Conservation (phyloP, 2,113 vertebrate genomes). For the Apteryx mantelli region DNA sequence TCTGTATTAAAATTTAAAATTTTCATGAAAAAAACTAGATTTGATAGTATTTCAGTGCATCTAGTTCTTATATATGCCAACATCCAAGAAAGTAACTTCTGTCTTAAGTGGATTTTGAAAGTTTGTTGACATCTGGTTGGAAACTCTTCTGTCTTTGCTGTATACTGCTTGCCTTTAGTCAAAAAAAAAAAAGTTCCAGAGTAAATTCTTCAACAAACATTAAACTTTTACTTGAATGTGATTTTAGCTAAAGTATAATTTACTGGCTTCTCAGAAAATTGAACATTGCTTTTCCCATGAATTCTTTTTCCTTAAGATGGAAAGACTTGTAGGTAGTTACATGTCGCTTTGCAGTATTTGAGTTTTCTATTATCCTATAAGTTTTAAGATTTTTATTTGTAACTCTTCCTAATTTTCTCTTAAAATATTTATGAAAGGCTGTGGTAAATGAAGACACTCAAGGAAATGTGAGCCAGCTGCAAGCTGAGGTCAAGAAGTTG, state of each 20-base stretch:
- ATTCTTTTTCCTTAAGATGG: not conserved
- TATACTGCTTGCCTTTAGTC: not conserved
- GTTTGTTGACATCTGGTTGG: not conserved
- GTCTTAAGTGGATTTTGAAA: not conserved
- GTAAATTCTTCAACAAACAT: not conserved
- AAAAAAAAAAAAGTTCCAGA: not conserved
- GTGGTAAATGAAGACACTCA: conserved; percentile 95
- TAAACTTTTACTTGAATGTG: not conserved
- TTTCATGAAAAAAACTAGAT: no score
- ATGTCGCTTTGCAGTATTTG: not conserved
- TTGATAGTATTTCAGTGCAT: not conserved
- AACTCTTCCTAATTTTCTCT: not conserved
- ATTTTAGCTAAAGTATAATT: not conserved
- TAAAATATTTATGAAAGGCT: conserved; percentile 78
- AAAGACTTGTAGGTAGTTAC: not conserved
- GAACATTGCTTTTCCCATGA: not conserved
- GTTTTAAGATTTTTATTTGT: not conserved
- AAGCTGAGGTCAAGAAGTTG: conserved; percentile 92
- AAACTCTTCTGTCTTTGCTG: not conserved
- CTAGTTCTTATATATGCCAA: not conserved
- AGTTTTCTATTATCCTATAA: not conserved
- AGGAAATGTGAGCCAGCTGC: conserved; percentile 92
- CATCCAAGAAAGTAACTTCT: not conserved
- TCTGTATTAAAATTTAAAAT: not conserved
- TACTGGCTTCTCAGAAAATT: not conserved